Base-by-base conservation (phyloP, 1,140 invertebrate species). In the Diachasma alloeum region DNA sequence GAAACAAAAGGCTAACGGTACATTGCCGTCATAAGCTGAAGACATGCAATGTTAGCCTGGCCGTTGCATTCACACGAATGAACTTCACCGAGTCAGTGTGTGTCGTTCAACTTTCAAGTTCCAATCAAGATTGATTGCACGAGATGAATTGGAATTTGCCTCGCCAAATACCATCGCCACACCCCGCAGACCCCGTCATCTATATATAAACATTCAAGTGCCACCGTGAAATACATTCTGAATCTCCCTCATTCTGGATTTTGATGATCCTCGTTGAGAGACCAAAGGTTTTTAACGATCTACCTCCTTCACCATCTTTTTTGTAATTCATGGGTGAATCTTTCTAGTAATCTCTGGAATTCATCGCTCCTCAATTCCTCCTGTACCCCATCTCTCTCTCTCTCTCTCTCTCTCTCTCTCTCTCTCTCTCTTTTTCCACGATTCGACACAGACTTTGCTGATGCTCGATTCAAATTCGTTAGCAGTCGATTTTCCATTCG, bases 101-200 rank as follows among this genome's bases (percentile, higher is more conserved):
- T n/a, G 24, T 71, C 36, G 17, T 48, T 73, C 36, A 76, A 79
- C 80, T 83, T 82, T 84, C 74, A 83, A 83, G 79, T 83, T 80
- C 74, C 83, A 85, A 84, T 85, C 83, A 84, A 76, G 79, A 82
- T 83, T 82, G 83, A 84, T 84, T 84, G 83, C 80, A 68, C 74
- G 67, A 83, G 81, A 84, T 85, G 81, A 84, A 85, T 82, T 83
- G 82, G 80, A 80, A 84, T 85, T 81, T 80, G 80, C 80, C 77
- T 80, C 78, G 71, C 70, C 74, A 80, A 82, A 83, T 81, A 79
- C 75, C 48, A 82, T 80, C 75, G 56, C 13, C 72, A 26, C n/a
- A 63, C 19, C 59, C 59, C 59, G 13, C 19, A 26, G 0, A 6
- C 24, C 59, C 8, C 22, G 22, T 56, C 26, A 42, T 44, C 46